Evolutionary conservation across 2,888 invertebrate genomes (phyloP).

Genomic region (Drosophila sordidula): DNA sequence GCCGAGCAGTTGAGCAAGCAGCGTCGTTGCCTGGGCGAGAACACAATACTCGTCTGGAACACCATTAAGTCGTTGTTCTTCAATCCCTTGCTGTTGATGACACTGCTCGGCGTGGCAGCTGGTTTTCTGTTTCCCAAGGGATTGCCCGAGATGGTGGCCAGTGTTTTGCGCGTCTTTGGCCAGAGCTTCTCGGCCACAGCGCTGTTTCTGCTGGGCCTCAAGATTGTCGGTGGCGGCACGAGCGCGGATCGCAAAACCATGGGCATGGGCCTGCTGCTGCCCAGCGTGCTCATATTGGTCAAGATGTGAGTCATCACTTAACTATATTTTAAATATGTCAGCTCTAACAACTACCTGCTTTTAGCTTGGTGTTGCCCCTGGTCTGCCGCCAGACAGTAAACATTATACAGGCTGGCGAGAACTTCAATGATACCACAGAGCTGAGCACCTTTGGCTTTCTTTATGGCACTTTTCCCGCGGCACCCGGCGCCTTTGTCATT

Average conservation of each 20-base stretch:
- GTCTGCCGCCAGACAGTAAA: constrained; percentile 94
- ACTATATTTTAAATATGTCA: background rate
- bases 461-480: constrained; percentile 97
- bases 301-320: constrained; percentile 90
- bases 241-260: constrained; percentile 83
- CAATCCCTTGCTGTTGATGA: constrained; percentile 97
- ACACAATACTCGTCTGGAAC: constrained; percentile 83
- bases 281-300: constrained; percentile 94
- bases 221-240: constrained; percentile 97
- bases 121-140: constrained; percentile 92
- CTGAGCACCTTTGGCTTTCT: constrained; percentile 97
- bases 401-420: constrained; percentile 89
- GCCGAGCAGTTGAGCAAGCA: constrained; percentile 74
- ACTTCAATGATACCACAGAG: constrained; percentile 91
- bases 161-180: constrained; percentile 92
- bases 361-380: constrained; percentile 92
- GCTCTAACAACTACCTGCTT: constrained; percentile 55
- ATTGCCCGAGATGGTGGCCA: constrained; percentile 90
- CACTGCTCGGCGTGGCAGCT: constrained; percentile 94
- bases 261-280: constrained; percentile 91
- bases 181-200: constrained; percentile 96
- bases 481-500: constrained; percentile 98
- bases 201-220: constrained; percentile 94
- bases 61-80: constrained; percentile 90
- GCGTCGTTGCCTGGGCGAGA: constrained; percentile 78